These are phyloP conservation scores for Temnothorax rugatulus DNA, from an alignment of 2,888 invertebrate genomes.

Conservation along the genomic window DNA sequence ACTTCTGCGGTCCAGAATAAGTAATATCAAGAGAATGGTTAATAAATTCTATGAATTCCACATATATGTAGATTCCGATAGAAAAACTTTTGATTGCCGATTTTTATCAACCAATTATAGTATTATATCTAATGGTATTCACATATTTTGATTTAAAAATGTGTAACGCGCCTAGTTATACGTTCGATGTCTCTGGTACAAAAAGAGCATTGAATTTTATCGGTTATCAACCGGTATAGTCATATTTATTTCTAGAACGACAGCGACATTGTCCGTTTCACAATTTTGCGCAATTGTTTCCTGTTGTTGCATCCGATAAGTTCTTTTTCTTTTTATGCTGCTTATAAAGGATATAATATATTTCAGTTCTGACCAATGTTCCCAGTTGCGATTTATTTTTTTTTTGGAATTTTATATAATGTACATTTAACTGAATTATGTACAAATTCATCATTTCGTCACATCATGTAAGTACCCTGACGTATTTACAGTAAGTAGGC, in stretches of 20 bases:
- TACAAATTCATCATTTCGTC: slow-evolving; percentile 17
- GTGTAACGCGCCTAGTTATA: neutral
- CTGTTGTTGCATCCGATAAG: neutral
- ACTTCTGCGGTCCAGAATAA: neutral
- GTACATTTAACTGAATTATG: slow-evolving; percentile 25
- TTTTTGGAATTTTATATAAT: neutral
- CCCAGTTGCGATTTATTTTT: slow-evolving; percentile 33
- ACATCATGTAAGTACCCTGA: slow-evolving; percentile 20
- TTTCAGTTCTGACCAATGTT: slow-evolving; percentile 2
- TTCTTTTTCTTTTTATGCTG: slow-evolving; percentile 9
- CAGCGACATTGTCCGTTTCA: neutral
- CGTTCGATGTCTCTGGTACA: neutral
- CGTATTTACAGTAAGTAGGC: neutral
- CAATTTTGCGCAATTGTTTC: slow-evolving; percentile 23
- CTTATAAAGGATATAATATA: slow-evolving; percentile 27
- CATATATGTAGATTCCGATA: neutral
- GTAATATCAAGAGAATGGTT: neutral
- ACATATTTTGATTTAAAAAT: neutral
- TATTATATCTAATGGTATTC: neutral
- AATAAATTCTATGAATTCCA: neutral
- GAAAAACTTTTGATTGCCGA: neutral
- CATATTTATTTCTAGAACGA: slow-evolving; percentile 16
- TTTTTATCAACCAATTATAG: neutral
- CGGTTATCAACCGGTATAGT: neutral
- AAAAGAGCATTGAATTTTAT: neutral